Conservation (phyloP, 2,113 vertebrate species). For the Brachyhypopomus gauderio region DNA sequence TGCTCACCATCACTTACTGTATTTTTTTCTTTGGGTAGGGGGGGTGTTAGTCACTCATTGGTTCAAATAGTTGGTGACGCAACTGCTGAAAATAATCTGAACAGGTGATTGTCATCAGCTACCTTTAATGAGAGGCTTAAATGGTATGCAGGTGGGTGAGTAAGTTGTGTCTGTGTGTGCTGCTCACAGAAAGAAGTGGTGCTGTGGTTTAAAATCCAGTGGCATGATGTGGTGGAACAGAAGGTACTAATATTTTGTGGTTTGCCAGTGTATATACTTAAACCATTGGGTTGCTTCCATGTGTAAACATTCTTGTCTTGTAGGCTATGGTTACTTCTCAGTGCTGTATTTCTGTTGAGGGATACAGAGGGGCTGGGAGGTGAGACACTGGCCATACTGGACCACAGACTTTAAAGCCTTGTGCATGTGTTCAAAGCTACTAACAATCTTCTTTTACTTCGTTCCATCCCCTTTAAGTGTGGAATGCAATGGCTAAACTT, state of each 20-base stretch:
- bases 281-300: no score
- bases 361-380: background rate
- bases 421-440: background rate
- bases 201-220: no score
- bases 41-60: no score
- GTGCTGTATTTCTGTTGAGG: background rate
- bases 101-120: background rate
- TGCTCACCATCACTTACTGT: no score
- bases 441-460: background rate
- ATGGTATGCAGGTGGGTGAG: background rate
- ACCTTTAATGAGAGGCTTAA: background rate
- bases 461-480: background rate
- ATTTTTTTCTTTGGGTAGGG: no score
- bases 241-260: background rate
- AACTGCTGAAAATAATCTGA: no score
- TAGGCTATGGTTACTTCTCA: conserved; percentile 4
- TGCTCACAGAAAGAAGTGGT: background rate
- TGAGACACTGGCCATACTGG: background rate
- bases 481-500: background rate
- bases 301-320: background rate
- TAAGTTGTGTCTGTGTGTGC: background rate
- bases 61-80: no score
- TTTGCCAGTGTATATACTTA: background rate
- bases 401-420: background rate
- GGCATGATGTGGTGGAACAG: background rate